A percentile compares a stretch with the other conserved stretches of the same genome.
Evolutionary conservation across 2,888 invertebrate species (phyloP).

Genomic region (Heliconius erato): DNA sequence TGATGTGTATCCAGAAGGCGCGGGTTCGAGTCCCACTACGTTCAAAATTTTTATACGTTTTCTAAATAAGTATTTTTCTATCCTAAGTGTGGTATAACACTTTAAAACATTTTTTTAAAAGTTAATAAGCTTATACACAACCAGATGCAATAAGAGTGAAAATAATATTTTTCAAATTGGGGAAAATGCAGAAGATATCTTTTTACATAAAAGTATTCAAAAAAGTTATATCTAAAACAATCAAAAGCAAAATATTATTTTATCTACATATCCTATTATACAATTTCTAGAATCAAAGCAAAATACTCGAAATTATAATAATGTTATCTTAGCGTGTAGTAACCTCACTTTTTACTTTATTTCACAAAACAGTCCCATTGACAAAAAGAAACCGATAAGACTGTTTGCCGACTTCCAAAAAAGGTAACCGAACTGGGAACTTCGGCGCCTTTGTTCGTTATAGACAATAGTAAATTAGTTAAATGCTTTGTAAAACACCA

Average conservation of each 20-base stretch:
- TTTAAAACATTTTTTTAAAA: too few relatives aligned
- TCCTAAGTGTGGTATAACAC: too few relatives aligned
- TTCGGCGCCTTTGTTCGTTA: constrained; percentile 65
- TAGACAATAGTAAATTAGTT: constrained; percentile 67
- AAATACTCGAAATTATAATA: constrained; percentile 23
- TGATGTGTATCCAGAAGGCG: too few relatives aligned
- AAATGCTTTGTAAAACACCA: constrained; percentile 61
- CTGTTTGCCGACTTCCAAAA: constrained; percentile 53
- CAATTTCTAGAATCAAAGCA: constrained; percentile 18
- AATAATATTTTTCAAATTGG: too few relatives aligned
- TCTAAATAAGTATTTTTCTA: too few relatives aligned
- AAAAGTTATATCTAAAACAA: too few relatives aligned
- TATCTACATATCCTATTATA: constrained; percentile 4
- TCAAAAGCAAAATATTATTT: neutral
- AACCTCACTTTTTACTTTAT: constrained; percentile 51
- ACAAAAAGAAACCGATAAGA: constrained; percentile 61
- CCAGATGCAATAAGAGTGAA: too few relatives aligned
- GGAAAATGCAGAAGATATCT: too few relatives aligned
- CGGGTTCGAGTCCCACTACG: too few relatives aligned
- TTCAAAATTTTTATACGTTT: too few relatives aligned
- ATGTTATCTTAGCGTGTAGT: constrained; percentile 10
- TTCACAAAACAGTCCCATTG: constrained; percentile 37
- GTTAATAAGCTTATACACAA: too few relatives aligned
- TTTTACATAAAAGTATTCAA: too few relatives aligned
- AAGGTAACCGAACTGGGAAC: constrained; percentile 51